Conservation (phyloP, 1,140 invertebrate species). For the Brachionus angularis region DNA sequence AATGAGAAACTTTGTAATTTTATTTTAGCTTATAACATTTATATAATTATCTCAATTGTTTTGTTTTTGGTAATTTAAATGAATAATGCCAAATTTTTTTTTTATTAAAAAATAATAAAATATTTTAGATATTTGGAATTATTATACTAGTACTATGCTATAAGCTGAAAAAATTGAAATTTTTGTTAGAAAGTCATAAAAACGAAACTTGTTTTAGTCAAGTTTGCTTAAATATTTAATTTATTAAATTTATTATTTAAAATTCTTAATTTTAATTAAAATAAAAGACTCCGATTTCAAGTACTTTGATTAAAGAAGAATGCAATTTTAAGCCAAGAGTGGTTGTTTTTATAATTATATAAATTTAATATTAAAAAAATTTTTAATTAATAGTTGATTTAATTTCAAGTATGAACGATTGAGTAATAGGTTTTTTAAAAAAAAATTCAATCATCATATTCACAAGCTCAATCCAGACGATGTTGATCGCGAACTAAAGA, state of each 20-base stretch:
- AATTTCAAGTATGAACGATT: no score
- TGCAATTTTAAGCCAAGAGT: no score
- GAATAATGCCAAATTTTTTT: not conserved
- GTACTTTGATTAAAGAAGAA: no score
- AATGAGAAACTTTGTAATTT: constrained; percentile 17
- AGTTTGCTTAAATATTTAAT: no score
- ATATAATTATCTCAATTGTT: not conserved
- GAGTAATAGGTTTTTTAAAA: constrained; percentile 6
- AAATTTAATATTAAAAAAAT: no score
- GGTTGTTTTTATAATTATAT: no score
- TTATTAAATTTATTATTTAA: no score
- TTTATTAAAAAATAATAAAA: not conserved
- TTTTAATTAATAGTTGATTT: no score
- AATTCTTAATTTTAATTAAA: not conserved
- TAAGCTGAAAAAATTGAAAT: not conserved
- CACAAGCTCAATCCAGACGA: constrained; percentile 33
- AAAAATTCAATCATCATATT: not conserved
- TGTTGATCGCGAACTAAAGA: constrained; percentile 18
- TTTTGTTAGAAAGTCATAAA: not conserved
- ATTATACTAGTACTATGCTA: not conserved
- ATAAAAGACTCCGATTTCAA: no score
- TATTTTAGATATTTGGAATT: not conserved
- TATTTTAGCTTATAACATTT: constrained; percentile 21
- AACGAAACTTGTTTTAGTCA: not conserved
- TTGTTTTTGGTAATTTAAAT: constrained; percentile 21